These are phyloP conservation scores for Spinus olivaceus DNA, from an alignment of 2,797 vertebrate genomes.

Conservation along the genomic window DNA sequence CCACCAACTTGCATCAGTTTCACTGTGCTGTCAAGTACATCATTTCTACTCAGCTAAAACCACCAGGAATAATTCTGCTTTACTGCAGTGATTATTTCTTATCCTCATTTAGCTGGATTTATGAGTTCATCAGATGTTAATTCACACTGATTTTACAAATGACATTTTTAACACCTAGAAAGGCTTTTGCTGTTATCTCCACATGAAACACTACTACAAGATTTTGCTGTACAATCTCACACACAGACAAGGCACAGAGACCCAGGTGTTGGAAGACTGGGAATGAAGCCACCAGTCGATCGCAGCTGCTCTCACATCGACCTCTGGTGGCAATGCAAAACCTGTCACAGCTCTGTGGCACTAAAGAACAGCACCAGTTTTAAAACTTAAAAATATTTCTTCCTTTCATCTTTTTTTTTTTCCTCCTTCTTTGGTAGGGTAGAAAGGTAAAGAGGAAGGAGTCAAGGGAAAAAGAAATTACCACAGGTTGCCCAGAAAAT, in stretches of 20 bases:
- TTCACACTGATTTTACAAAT: background rate
- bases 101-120: background rate
- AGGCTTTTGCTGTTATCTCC: background rate
- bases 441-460: background rate
- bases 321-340: constrained; percentile 34
- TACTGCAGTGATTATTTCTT: background rate
- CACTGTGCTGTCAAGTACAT: background rate
- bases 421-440: background rate
- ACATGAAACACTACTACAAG: background rate
- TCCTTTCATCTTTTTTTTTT: background rate
- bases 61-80: background rate
- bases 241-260: background rate
- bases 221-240: background rate
- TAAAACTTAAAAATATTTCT: background rate
- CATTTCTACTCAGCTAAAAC: background rate
- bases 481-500: background rate
- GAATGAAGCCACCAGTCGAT: background rate
- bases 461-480: background rate
- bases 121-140: background rate
- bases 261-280: background rate
- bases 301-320: background rate
- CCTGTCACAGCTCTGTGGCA: background rate
- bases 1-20: background rate
- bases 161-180: background rate
- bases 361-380: background rate